phyloP scores from a whole-genome alignment of 2,797 vertebrate genomes.

The Buphagus erythrorhynchus region DNA sequence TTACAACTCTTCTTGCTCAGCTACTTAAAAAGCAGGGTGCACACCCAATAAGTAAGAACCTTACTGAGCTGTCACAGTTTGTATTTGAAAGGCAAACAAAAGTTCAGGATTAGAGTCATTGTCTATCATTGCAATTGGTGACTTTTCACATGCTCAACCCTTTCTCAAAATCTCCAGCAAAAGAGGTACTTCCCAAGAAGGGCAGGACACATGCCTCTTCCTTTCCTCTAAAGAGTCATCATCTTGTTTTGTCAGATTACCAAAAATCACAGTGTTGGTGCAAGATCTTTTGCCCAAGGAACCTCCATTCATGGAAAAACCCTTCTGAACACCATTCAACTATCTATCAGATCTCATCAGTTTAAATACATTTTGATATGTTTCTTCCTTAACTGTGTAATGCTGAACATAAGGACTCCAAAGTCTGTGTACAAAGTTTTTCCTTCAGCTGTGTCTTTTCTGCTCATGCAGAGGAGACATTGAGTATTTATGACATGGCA shows the following conservation, averaged over 20 bases:
- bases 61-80: neutral
- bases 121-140: neutral
- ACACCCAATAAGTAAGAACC: neutral
- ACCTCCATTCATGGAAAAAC: neutral
- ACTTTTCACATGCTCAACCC: neutral
- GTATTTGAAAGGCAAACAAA: neutral
- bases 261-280: neutral
- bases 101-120: neutral
- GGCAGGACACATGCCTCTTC: neutral
- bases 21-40: neutral
- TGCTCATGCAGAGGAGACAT: neutral
- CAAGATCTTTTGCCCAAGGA: neutral
- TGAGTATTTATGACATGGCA: conserved; percentile 15
- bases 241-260: neutral
- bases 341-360: neutral
- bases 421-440: neutral
- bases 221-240: neutral
- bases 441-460: neutral
- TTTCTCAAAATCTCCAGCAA: neutral
- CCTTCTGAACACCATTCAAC: neutral
- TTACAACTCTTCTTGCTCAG: neutral
- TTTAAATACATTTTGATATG: conserved; percentile 12
- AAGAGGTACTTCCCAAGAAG: neutral
- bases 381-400: conserved; percentile 4
- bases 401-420: conserved; percentile 11